Evolutionary conservation across 2,888 invertebrate genomes (phyloP).

Genomic region (Dryadula phaetusa): DNA sequence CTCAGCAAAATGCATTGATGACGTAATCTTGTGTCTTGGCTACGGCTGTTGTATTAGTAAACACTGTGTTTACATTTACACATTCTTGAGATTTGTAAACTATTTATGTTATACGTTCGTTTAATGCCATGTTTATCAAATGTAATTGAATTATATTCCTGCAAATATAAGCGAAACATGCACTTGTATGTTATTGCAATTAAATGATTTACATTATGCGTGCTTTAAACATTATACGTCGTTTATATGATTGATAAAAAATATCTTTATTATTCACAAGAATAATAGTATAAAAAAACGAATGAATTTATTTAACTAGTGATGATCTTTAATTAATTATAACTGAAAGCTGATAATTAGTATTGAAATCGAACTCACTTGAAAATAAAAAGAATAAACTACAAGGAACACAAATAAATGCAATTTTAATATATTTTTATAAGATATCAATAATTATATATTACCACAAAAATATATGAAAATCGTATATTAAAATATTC

Average conservation of each 20-base stretch:
- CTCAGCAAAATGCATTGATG: slow-evolving; percentile 4
- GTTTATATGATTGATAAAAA: too few relatives aligned
- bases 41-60: slow-evolving; percentile 7
- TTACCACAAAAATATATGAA: neutral
- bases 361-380: neutral
- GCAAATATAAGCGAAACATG: neutral
- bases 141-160: neutral
- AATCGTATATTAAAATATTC: too few relatives aligned
- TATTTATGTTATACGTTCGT: neutral
- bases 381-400: neutral
- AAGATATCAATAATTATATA: neutral
- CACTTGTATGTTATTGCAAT: neutral
- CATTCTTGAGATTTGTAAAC: neutral
- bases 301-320: neutral
- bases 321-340: neutral
- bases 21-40: slow-evolving; percentile 16
- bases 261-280: neutral
- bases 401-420: too few relatives aligned
- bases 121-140: neutral
- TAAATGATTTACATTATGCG: too few relatives aligned
- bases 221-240: too few relatives aligned
- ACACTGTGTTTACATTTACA: slow-evolving; percentile 20
- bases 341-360: neutral
- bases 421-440: too few relatives aligned
- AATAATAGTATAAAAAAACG: neutral